Evolutionary conservation across 2,888 invertebrate genomes (phyloP), one percentile per base, ranked within the genome.

Genomic region (Tetranychus piercei): DNA sequence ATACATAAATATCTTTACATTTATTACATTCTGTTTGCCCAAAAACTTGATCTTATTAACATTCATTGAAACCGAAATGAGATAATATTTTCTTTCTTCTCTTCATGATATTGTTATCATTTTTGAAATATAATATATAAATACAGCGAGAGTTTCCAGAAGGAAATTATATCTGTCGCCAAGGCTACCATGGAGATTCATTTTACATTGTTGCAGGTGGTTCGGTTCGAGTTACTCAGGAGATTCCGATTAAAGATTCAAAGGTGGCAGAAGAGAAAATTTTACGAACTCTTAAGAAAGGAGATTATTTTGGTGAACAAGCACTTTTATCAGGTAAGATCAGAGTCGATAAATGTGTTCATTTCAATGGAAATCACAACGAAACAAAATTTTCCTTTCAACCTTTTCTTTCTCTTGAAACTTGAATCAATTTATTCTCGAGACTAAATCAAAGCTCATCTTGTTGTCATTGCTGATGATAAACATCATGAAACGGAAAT

Each of bases 191-290:
- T 45, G 93, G 93, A 3, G 91, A 93, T 81, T 91, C 91, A 79
- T 94, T 94, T 84, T 94, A 90, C 81, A 92, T 94, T 76, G 91
- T 94, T 80, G 88, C 90, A 78, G 90, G 90, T 7, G 92, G 92
- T 22, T 88, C 87, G 20, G 92, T 91, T 7, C 80, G 80, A 76
- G 82, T 83, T 20, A 83, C 82, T 0, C 82, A 82, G 75, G 79
- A 80, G 74, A 75, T 82, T 76, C 55, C 15, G 0, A 55, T 55
- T 9, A 55, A 55, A 15, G 80, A 84, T 83, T 18, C 80, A 81
- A 75, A 79, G 81, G 0, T 22, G 23, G 5, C 3, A 34, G 84
- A 85, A 75, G 89, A 90, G 77, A 84, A 86, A 77, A 85, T 88
- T 20, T 88, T 93, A 34, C 88, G 89, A 9, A 84, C 86, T 11